Base-by-base conservation (phyloP, 92 coral and sea anemone genomes). In the Heliopora coerulea region DNA sequence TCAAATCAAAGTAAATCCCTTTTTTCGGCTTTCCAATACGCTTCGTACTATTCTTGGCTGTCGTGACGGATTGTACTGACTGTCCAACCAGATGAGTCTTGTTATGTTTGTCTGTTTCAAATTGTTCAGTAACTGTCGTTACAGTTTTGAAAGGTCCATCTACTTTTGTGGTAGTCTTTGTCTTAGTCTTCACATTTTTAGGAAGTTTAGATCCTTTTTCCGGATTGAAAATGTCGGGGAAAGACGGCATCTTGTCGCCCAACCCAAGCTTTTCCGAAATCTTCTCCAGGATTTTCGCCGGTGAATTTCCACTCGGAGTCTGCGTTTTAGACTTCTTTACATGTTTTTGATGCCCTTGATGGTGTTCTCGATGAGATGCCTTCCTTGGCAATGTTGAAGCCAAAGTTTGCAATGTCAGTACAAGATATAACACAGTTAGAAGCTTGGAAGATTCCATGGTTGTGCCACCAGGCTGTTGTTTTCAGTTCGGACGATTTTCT, bases 121-220 rank as follows among this genome's bases (percentile, higher is more conserved):
- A 46, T 28, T 69, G 62, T 29, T 50, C 30, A 3, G 76, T 50
- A 29, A 69, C 44, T 0, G 46, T 69, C 13, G 62, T 69, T 27
- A 69, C 76, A 13, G 76, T 69, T 29, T 69, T 69, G 33, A 49
- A 69, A 1, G 26, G 26, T 8, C 61, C 62, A 18, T 69, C 29
- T 4, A 56, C 50, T 35, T 69, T 49, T 0, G 76, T 69, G n/a
- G 61, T 69, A 21, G 60, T 69, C 10, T 69, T 56, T 11, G 24
- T 23, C 56, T 69, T 56, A 0, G 76, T 69, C 29, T 8, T 69
- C 14, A 69, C 52, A 13, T 31, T 46, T n/a, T 69, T 17, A 8
- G 29, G 7, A 3, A 4, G 3, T 56, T 15, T 23, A 14, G 9
- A 3, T 8, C 3, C 18, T 23, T 56, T 28, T 23, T 15, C 61